These are phyloP conservation scores for Amphiprion percula DNA, from an alignment of 2,113 vertebrate genomes.

Conservation along the genomic window DNA sequence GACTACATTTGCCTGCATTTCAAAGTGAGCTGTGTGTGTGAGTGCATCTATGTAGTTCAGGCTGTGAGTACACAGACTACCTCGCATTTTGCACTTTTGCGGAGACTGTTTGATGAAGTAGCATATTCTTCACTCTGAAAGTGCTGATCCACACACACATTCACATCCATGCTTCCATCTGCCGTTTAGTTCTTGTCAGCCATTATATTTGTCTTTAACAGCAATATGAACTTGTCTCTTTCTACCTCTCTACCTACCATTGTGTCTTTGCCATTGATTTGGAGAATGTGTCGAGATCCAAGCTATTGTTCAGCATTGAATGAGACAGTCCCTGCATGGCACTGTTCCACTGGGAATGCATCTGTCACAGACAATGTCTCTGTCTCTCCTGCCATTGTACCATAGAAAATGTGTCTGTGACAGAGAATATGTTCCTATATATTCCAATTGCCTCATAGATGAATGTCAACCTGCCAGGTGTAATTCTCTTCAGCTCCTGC, in stretches of 20 bases:
- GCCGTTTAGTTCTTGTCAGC: conserved; percentile 58
- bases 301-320: conserved; percentile 74
- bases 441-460: conserved; percentile 56
- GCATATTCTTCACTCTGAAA: conserved; percentile 52
- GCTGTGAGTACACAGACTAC: conserved; percentile 13
- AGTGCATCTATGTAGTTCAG: not conserved
- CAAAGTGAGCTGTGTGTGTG: conserved; percentile 5
- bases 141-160: conserved; percentile 41
- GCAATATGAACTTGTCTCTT: conserved; percentile 62
- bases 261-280: conserved; percentile 70
- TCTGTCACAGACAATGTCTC: conserved; percentile 75
- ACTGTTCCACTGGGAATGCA: conserved; percentile 66
- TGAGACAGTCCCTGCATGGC: conserved; percentile 63
- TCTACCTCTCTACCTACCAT: conserved; percentile 51
- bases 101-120: conserved; percentile 63
- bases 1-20: not conserved
- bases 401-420: conserved; percentile 62
- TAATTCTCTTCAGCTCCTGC: conserved; percentile 32
- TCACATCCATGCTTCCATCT: conserved; percentile 31
- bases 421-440: conserved; percentile 60
- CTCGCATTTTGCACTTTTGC: conserved; percentile 27
- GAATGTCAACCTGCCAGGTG: conserved; percentile 59
- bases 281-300: conserved; percentile 68
- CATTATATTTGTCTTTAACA: conserved; percentile 67
- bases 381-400: conserved; percentile 61